phyloP scores from a whole-genome alignment of 2,797 vertebrate genomes.

The Channallabes apus region DNA sequence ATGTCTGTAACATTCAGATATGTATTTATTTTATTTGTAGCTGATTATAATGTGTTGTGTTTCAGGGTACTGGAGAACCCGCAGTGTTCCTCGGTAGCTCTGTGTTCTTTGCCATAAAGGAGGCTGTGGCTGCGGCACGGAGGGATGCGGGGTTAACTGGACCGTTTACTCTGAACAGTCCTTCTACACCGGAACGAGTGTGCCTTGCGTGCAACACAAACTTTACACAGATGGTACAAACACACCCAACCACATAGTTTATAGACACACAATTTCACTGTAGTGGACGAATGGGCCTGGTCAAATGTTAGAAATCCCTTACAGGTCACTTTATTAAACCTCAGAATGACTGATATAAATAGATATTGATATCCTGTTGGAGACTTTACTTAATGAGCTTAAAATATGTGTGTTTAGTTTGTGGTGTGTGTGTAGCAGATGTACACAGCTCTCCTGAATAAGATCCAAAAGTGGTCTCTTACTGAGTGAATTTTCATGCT shows the following conservation, averaged over 20 bases:
- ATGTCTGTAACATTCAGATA: neutral
- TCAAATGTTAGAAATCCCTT: neutral
- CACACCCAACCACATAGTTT: neutral
- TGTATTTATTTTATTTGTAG: neutral
- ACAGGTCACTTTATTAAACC: neutral
- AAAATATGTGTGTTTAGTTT: neutral
- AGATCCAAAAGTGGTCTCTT: neutral
- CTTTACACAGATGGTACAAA: constrained; percentile 82
- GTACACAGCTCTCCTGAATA: neutral
- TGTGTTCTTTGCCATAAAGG: constrained; percentile 86
- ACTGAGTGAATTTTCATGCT: neutral
- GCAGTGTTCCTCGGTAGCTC: constrained; percentile 82
- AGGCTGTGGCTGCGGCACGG: constrained; percentile 75
- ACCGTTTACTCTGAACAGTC: constrained; percentile 77
- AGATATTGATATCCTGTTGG: too few relatives aligned
- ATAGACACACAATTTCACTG: neutral
- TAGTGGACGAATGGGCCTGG: neutral
- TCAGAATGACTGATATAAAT: too few relatives aligned
- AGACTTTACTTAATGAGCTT: neutral
- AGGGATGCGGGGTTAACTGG: constrained; percentile 70
- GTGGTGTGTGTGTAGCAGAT: neutral
- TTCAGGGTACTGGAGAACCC: constrained; percentile 86
- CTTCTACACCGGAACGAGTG: constrained; percentile 80
- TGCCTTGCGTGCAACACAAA: constrained; percentile 77
- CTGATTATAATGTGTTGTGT: neutral